Conservation (phyloP, 64 coral and sea anemone genomes). For the Cladopsammia gracilis region DNA sequence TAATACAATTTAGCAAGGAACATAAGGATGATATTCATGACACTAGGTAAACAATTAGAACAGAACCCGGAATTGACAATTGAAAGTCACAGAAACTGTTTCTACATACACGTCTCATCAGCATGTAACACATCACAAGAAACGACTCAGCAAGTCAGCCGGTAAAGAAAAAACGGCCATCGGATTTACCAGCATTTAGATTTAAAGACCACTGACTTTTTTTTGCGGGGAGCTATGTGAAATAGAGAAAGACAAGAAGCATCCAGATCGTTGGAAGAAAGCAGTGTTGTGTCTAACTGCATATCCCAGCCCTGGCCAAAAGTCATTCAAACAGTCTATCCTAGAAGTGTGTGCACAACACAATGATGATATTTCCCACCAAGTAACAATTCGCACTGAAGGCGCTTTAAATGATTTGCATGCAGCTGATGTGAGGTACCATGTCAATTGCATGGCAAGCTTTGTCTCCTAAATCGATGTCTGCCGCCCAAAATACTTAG, state of each 20-base stretch:
- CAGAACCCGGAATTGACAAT: constrained; percentile 46
- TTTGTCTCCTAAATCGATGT: constrained; percentile 68
- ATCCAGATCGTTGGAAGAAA: constrained; percentile 66
- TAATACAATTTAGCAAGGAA: constrained; percentile 55
- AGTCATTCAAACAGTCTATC: constrained; percentile 71
- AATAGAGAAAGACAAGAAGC: constrained; percentile 82
- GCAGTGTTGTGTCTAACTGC: constrained; percentile 64
- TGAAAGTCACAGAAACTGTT: constrained; percentile 64
- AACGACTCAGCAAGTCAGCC: background rate
- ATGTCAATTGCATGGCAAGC: constrained; percentile 60
- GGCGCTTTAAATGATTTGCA: constrained; percentile 79
- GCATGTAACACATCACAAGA: constrained; percentile 64
- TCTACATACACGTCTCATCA: constrained; percentile 80
- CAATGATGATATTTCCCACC: constrained; percentile 56
- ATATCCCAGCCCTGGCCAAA: constrained; percentile 58
- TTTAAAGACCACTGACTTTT: constrained; percentile 80
- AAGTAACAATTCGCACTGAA: constrained; percentile 70
- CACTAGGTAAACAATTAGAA: constrained; percentile 28
- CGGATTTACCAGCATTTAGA: constrained; percentile 53
- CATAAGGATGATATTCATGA: constrained; percentile 49
- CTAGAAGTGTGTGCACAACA: constrained; percentile 58
- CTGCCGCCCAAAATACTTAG: constrained; percentile 49
- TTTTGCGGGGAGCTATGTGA: constrained; percentile 72
- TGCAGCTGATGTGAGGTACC: constrained; percentile 68
- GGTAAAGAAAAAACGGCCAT: constrained; percentile 30